These are phyloP conservation scores for Drosophila falleni DNA, from an alignment of 2,888 invertebrate genomes.

Conservation along the genomic window DNA sequence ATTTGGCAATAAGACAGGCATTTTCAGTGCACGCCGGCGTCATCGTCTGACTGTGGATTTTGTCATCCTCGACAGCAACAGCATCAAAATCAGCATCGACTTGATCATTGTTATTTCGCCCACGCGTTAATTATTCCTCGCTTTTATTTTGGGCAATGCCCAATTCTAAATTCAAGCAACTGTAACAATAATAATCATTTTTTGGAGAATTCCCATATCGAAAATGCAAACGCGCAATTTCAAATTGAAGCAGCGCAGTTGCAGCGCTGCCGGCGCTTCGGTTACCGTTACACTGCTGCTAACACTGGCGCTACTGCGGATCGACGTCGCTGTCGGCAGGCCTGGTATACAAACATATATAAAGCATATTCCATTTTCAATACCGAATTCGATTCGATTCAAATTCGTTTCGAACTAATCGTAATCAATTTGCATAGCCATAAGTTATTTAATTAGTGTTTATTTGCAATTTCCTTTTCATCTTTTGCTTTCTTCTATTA, in stretches of 20 bases:
- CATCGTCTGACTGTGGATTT: slow-evolving; percentile 36
- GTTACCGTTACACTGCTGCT: slow-evolving; percentile 55
- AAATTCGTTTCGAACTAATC: slow-evolving; percentile 34
- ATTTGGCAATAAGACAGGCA: slow-evolving; percentile 67
- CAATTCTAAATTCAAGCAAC: slow-evolving; percentile 59
- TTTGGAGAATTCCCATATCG: slow-evolving; percentile 37
- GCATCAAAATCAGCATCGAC: slow-evolving; percentile 16
- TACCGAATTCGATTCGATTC: slow-evolving; percentile 32
- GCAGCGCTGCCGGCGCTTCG: slow-evolving; percentile 29
- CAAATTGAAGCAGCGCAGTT: slow-evolving; percentile 38
- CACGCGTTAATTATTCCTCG: slow-evolving; percentile 72
- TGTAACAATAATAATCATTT: neutral
- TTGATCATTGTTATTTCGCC: slow-evolving; percentile 67
- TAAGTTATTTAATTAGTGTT: slow-evolving; percentile 57
- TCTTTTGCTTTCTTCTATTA: slow-evolving; percentile 23
- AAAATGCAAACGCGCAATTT: slow-evolving; percentile 65
- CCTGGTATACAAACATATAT: slow-evolving; percentile 60
- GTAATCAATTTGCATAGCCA: slow-evolving; percentile 65
- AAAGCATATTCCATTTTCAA: slow-evolving; percentile 33
- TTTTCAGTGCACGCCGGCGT: slow-evolving; percentile 54
- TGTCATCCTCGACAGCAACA: slow-evolving; percentile 47
- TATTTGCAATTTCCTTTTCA: slow-evolving; percentile 41
- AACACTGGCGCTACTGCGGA: slow-evolving; percentile 51
- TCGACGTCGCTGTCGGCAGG: slow-evolving; percentile 64
- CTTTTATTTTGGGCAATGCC: slow-evolving; percentile 70